Conservation (phyloP, 2,888 invertebrate genomes). For the Melipona beecheii region DNA sequence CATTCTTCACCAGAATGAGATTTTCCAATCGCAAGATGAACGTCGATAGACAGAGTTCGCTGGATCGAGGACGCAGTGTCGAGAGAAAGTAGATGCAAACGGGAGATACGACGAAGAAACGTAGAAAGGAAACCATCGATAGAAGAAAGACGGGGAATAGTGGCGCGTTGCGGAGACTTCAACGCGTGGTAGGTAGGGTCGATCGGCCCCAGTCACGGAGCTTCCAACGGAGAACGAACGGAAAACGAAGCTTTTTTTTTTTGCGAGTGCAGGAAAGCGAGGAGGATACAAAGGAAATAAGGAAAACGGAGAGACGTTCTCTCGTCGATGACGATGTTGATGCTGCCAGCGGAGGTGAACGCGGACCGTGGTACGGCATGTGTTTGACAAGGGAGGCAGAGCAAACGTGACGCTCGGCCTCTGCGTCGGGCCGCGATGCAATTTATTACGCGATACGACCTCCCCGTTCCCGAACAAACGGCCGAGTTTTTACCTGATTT, state of each 20-base stretch:
- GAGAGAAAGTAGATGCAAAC: not conserved
- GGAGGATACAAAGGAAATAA: constrained; percentile 34
- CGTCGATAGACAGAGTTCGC: not conserved
- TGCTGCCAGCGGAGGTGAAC: constrained; percentile 26
- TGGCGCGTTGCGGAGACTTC: constrained; percentile 31
- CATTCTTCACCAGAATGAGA: not conserved
- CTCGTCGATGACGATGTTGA: constrained; percentile 34
- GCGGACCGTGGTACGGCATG: constrained; percentile 57
- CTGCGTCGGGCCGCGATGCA: constrained; percentile 63
- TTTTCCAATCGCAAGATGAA: not conserved
- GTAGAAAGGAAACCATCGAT: not conserved
- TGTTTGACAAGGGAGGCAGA: constrained; percentile 72
- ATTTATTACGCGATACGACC: constrained; percentile 73
- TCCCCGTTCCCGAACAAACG: constrained; percentile 49
- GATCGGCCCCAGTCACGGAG: not conserved
- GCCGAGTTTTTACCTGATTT: constrained; percentile 51
- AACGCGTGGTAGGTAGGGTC: constrained; percentile 23
- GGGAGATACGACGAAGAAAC: not conserved
- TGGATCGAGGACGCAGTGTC: not conserved
- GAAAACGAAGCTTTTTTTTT: not conserved
- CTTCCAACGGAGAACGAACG: not conserved
- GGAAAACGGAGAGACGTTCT: constrained; percentile 28
- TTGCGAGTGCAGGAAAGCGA: constrained; percentile 9
- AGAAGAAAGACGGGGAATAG: not conserved
- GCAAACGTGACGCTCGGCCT: constrained; percentile 69